phyloP scores from a whole-genome alignment of 64 coral and sea anemone species.

The Exaiptasia diaphana region DNA sequence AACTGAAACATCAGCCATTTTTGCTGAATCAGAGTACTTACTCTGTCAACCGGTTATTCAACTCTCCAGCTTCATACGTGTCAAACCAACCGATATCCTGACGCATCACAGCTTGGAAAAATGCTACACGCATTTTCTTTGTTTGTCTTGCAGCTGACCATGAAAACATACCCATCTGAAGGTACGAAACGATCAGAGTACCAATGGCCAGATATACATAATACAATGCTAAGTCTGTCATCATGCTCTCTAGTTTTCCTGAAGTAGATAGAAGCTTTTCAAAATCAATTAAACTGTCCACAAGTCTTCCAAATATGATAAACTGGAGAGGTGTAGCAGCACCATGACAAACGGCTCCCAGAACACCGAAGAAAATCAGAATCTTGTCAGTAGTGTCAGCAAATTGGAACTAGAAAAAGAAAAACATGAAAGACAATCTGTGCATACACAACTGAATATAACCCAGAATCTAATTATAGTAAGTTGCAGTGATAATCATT shows the following conservation, averaged over 20 bases:
- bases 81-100: slow-evolving; percentile 97
- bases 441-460: too few species aligned
- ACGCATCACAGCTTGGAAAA: slow-evolving; percentile 65
- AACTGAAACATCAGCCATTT: slow-evolving; percentile 10
- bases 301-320: slow-evolving; percentile 66
- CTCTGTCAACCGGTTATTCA: slow-evolving; percentile 87
- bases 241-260: slow-evolving; percentile 50
- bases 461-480: too few species aligned
- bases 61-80: slow-evolving; percentile 76
- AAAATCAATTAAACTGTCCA: slow-evolving; percentile 18
- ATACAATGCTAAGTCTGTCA: slow-evolving; percentile 65
- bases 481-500: too few species aligned
- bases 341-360: slow-evolving; percentile 54
- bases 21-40: slow-evolving; percentile 62
- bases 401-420: slow-evolving; percentile 54
- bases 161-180: slow-evolving; percentile 67
- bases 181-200: slow-evolving; percentile 51
- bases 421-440: too few species aligned
- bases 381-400: slow-evolving; percentile 28
- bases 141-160: slow-evolving; percentile 77
- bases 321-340: slow-evolving; percentile 59
- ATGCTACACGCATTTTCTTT: slow-evolving; percentile 66
- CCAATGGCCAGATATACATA: slow-evolving; percentile 83
- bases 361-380: slow-evolving; percentile 30
- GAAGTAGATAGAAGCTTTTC: neutral